Percentiles rank a stretch among this genome's conserved stretches.
Evolutionary conservation across 2,888 invertebrate species (phyloP).

Genomic region (Stenotaenia linearis): DNA sequence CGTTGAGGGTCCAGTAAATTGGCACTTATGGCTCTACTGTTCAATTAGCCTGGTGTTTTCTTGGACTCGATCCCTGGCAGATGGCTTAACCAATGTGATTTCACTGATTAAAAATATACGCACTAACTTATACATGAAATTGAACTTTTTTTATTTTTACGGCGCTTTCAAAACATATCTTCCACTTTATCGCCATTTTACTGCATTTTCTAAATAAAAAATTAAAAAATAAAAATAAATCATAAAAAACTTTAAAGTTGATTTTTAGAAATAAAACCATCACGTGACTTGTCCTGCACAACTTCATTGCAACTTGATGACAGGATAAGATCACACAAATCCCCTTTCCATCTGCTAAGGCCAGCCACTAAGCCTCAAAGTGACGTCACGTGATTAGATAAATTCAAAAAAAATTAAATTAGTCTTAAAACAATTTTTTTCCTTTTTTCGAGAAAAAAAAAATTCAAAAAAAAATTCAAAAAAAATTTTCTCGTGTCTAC

Average conservation of each 20-base stretch:
- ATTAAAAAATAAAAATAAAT: neutral
- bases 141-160: neutral
- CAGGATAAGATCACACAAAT: neutral
- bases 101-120: neutral
- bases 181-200: neutral
- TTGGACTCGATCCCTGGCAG: neutral
- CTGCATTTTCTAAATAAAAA: neutral
- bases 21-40: constrained; percentile 13
- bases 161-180: too few relatives aligned
- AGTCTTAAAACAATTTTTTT: neutral
- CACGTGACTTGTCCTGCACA: neutral
- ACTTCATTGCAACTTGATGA: constrained; percentile 1
- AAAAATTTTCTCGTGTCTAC: neutral
- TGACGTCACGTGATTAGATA: neutral
- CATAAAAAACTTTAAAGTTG: neutral
- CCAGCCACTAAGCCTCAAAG: neutral
- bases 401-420: neutral
- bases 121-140: neutral
- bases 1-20: neutral
- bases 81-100: neutral
- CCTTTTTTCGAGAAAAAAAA: neutral
- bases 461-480: neutral
- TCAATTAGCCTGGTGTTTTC: constrained; percentile 1
- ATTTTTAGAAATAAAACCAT: neutral
- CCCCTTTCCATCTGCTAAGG: neutral